These are phyloP conservation scores for Crepidodera aurea DNA, from an alignment of 2,888 invertebrate genomes.

Conservation along the genomic window DNA sequence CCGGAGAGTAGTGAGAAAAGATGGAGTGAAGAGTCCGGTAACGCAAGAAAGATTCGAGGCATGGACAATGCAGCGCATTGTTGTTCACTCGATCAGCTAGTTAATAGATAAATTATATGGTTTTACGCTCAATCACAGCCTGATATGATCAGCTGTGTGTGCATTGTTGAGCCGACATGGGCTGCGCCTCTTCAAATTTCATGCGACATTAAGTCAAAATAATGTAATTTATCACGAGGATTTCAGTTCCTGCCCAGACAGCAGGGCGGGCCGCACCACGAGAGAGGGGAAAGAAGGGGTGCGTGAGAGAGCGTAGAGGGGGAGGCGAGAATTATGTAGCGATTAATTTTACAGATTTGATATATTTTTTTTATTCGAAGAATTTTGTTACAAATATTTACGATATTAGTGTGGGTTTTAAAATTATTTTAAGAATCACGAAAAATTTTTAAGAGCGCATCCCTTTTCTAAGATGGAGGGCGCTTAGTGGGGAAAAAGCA, in stretches of 20 bases:
- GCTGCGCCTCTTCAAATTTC: constrained; percentile 61
- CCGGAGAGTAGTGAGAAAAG: neutral
- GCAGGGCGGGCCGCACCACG: constrained; percentile 21
- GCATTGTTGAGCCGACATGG: constrained; percentile 60
- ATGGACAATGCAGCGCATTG: constrained; percentile 58
- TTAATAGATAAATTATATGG: constrained; percentile 62
- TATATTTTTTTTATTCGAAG: neutral
- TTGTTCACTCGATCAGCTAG: constrained; percentile 57
- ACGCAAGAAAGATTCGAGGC: constrained; percentile 25
- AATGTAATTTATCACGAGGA: constrained; percentile 59
- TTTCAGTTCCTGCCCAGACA: constrained; percentile 32
- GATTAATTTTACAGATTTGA: no score
- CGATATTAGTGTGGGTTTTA: neutral
- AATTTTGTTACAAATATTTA: neutral
- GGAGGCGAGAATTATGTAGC: neutral
- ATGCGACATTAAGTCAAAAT: constrained; percentile 63
- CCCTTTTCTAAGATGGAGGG: no score
- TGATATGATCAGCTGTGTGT: constrained; percentile 59
- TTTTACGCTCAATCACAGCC: constrained; percentile 61
- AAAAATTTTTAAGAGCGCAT: no score
- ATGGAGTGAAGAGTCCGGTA: constrained; percentile 8
- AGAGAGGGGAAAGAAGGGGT: constrained; percentile 3
- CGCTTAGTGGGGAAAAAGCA: no score
- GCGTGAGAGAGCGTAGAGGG: neutral
- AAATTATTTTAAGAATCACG: no score